Evolutionary conservation across 2,797 vertebrate genomes (phyloP).

Genomic region (Tiaroga cobitis): DNA sequence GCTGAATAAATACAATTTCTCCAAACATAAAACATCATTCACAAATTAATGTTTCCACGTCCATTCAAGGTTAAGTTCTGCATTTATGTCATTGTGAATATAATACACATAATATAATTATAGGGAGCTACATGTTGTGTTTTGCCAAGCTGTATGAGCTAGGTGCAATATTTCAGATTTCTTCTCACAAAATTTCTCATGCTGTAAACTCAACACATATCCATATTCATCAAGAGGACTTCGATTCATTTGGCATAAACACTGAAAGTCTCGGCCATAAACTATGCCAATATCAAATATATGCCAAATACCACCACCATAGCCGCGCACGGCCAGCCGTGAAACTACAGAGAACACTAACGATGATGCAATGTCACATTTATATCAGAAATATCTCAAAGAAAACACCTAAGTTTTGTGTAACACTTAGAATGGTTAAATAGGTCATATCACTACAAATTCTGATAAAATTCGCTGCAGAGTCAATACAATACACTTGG

Average conservation of each 20-base stretch:
- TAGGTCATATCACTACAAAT: slow-evolving; percentile 80
- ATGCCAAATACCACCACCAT: slow-evolving; percentile 78
- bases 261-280: slow-evolving; percentile 75
- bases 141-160: slow-evolving; percentile 56
- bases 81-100: slow-evolving; percentile 56
- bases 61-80: slow-evolving; percentile 54
- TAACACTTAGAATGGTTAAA: slow-evolving; percentile 76
- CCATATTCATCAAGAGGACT: slow-evolving; percentile 63
- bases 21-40: slow-evolving; percentile 60
- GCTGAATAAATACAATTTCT: slow-evolving; percentile 66
- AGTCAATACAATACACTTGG: slow-evolving; percentile 80
- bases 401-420: slow-evolving; percentile 75
- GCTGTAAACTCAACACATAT: slow-evolving; percentile 56
- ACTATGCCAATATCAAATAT: slow-evolving; percentile 72
- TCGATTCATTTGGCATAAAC: slow-evolving; percentile 83
- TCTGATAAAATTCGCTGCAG: slow-evolving; percentile 77
- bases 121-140: slow-evolving; percentile 53
- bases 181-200: slow-evolving; percentile 61
- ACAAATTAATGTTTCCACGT: slow-evolving; percentile 59
- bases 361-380: slow-evolving; percentile 74
- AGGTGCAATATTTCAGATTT: slow-evolving; percentile 43
- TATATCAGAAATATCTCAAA: slow-evolving; percentile 77
- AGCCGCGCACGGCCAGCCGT: slow-evolving; percentile 76
- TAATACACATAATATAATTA: slow-evolving; percentile 44
- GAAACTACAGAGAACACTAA: slow-evolving; percentile 78